Conservation (phyloP, 1,140 invertebrate species). For the Drosophila ananassae region DNA sequence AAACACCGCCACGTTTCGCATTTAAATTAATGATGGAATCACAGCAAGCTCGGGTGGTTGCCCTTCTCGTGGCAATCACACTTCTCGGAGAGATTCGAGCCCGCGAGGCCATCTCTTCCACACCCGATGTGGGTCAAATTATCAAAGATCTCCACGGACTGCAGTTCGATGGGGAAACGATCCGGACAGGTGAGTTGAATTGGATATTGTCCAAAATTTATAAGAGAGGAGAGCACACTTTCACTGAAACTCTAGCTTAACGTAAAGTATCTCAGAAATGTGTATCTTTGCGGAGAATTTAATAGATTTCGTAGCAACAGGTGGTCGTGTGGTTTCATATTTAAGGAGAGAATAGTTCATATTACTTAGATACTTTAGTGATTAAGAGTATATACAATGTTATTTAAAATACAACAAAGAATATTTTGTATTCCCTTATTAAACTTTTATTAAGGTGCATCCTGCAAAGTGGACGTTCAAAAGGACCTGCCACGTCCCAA, state of each 20-base stretch:
- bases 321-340: neutral
- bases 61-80: constrained; percentile 17
- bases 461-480: constrained; percentile 65
- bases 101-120: constrained; percentile 52
- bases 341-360: too few relatives aligned
- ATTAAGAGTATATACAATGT: too few relatives aligned
- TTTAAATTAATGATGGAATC: constrained; percentile 3
- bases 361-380: too few relatives aligned
- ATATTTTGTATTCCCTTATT: too few relatives aligned
- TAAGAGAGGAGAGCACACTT: neutral
- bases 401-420: too few relatives aligned
- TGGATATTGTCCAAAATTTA: neutral
- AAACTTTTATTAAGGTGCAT: constrained; percentile 17
- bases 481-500: constrained; percentile 52
- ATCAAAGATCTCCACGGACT: constrained; percentile 58
- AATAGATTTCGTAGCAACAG: neutral
- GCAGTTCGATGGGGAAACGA: constrained; percentile 24
- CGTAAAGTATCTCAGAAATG: neutral
- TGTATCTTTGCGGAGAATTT: neutral
- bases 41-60: neutral
- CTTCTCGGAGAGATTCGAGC: constrained; percentile 43
- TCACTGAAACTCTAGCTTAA: neutral
- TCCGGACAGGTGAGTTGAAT: constrained; percentile 34
- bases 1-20: constrained; percentile 8
- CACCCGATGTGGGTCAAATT: constrained; percentile 68